These are phyloP conservation scores for Pachycephus smyrnensis DNA, from an alignment of 2,888 invertebrate species.

Conservation along the genomic window DNA sequence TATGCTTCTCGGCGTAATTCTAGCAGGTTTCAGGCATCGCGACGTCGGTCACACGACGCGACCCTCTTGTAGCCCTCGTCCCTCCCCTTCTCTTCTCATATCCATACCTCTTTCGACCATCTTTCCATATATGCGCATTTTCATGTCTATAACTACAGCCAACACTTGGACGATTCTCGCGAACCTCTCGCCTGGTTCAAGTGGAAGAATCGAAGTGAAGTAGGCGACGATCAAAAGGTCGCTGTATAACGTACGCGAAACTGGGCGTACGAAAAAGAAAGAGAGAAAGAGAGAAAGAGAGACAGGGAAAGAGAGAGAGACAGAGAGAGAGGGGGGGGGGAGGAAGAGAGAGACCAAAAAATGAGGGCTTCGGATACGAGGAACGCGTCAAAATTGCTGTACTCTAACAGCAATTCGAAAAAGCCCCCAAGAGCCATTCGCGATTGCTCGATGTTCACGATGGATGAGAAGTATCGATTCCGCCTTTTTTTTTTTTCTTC, in stretches of 20 bases:
- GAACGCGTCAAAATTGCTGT: no score
- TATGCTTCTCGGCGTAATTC: no score
- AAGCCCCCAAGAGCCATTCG: no score
- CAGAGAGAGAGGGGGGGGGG: no score
- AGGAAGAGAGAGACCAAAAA: no score
- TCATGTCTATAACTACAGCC: slow-evolving; percentile 41
- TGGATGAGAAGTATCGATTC: no score
- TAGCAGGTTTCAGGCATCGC: slow-evolving; percentile 7
- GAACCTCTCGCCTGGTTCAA: background rate
- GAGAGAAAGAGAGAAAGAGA: background rate
- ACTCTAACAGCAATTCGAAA: no score
- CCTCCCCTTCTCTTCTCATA: slow-evolving; percentile 22
- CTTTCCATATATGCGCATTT: slow-evolving; percentile 14
- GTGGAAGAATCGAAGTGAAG: background rate
- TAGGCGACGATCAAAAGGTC: background rate
- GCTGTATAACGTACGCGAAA: background rate
- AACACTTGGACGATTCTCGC: slow-evolving; percentile 28
- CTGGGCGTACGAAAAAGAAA: background rate
- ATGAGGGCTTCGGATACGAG: background rate
- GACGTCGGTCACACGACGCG: background rate
- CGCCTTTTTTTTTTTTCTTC: no score
- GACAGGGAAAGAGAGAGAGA: no score
- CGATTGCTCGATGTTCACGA: no score
- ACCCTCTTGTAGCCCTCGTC: slow-evolving; percentile 17
- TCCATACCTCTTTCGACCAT: slow-evolving; percentile 25